Evolutionary conservation across 2,888 invertebrate genomes (phyloP).

Genomic region (Aradus depressus): DNA sequence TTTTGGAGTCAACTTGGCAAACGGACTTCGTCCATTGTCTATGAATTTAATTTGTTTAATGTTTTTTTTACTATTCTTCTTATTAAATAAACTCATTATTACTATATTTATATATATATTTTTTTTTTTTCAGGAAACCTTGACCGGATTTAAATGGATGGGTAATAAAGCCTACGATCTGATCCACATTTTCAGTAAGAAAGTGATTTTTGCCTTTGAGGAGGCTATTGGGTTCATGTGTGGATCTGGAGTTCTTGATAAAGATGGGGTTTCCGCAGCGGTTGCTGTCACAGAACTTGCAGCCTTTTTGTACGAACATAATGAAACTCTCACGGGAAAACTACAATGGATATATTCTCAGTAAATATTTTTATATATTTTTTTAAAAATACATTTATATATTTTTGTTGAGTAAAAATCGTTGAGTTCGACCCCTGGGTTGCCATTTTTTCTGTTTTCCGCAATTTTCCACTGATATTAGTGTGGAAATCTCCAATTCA

Average conservation of each 20-base stretch:
- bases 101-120: neutral
- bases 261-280: conserved; percentile 91
- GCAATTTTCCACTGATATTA: too few relatives aligned
- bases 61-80: neutral
- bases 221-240: conserved; percentile 99
- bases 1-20: neutral
- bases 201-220: conserved; percentile 88
- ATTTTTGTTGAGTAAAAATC: neutral
- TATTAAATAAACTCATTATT: neutral
- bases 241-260: conserved; percentile 76
- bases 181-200: conserved; percentile 51
- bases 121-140: conserved; percentile 54
- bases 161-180: conserved; percentile 75
- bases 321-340: conserved; percentile 46
- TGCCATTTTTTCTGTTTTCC: too few relatives aligned
- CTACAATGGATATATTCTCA: conserved; percentile 63
- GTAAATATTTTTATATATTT: conserved; percentile 36
- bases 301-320: conserved; percentile 50
- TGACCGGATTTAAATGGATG: conserved; percentile 99
- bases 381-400: neutral
- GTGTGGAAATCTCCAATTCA: too few relatives aligned
- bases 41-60: neutral
- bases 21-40: neutral
- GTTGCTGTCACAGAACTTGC: conserved; percentile 65
- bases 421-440: too few relatives aligned